These are phyloP conservation scores for Stictonetta naevosa DNA, from an alignment of 2,113 vertebrate species.

Conservation along the genomic window DNA sequence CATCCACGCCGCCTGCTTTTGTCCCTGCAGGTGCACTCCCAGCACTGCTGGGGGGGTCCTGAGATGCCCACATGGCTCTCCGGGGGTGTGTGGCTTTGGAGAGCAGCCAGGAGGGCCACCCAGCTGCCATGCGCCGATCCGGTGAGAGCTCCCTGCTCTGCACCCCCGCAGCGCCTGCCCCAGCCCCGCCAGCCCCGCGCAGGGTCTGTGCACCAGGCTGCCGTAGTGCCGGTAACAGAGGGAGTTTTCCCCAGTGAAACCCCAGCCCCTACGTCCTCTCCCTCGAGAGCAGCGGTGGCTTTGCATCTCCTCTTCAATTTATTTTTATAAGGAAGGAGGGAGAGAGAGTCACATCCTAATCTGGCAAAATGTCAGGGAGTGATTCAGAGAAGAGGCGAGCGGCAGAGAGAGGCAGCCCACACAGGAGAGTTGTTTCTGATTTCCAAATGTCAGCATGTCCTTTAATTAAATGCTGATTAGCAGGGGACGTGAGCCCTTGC, in stretches of 20 bases:
- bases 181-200: background rate
- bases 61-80: rapidly evolving
- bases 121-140: rapidly evolving
- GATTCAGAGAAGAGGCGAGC: constrained; percentile 68
- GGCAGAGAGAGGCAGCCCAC: constrained; percentile 65
- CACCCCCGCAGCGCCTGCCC: background rate
- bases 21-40: background rate
- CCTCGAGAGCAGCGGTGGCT: background rate
- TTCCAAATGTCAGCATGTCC: constrained; percentile 76
- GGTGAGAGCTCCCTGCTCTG: background rate
- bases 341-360: constrained; percentile 30
- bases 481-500: constrained; percentile 43
- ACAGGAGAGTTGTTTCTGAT: constrained; percentile 69
- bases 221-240: rapidly evolving
- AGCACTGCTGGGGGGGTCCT: background rate
- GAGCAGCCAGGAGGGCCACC: background rate
- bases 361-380: constrained; percentile 75
- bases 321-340: constrained; percentile 42
- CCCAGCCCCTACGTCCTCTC: background rate
- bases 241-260: background rate
- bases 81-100: rapidly evolving
- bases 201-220: background rate
- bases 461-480: constrained; percentile 78
- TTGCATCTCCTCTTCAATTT: constrained; percentile 35
- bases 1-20: rapidly evolving